Evolutionary conservation across 2,888 invertebrate genomes (phyloP), one percentile per base, ranked within the genome.

Genomic region (Hipparchia semele): DNA sequence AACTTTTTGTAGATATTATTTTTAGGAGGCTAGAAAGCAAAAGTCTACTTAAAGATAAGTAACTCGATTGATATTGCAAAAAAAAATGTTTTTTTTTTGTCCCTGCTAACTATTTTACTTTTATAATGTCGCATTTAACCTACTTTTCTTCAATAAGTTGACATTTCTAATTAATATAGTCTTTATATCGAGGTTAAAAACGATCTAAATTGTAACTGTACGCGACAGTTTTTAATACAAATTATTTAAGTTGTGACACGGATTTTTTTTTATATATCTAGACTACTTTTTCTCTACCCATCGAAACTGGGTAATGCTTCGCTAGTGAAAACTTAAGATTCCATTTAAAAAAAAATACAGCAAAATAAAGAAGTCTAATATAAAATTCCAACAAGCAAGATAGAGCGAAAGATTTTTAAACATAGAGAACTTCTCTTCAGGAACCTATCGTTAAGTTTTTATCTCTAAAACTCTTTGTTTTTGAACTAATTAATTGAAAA

Each of bases 131-230:
- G 23, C 23, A 23, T 23, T 23, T 23, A 23, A 23, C 23, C 23
- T 23, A 23, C 23, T 23, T 23, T 23, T 23, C 23, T 23, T 56
- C 39, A 13, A 8, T 23, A 33, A 65, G 23, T 56, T 66, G 54
- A 66, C 66, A 54, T 65, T 65, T 65, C 65, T 53, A 53, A 65
- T 53, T 51, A 53, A 33, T 64, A 10, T 33, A 33, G 49, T 54
- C 46, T 46, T 23, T 45, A 46, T 7, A 45, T n/a, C 45, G 12
- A 54, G 39, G 23, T 3, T 39, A 54, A 54, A 45, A 45, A 53
- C 39, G 39, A n/a, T 66, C 45, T 66, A 46, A 68, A 68, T 58
- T 68, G 13, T 68, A 68, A 68, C 68, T 68, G 46, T 68, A 58
- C 58, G 46, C n/a, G 66, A 56, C 68, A 39, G 46, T 58, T 13